Percentiles rank a stretch among this genome's conserved stretches.
Conservation (phyloP, 2,113 vertebrate genomes). For the Romanogobio albipinnatus region DNA sequence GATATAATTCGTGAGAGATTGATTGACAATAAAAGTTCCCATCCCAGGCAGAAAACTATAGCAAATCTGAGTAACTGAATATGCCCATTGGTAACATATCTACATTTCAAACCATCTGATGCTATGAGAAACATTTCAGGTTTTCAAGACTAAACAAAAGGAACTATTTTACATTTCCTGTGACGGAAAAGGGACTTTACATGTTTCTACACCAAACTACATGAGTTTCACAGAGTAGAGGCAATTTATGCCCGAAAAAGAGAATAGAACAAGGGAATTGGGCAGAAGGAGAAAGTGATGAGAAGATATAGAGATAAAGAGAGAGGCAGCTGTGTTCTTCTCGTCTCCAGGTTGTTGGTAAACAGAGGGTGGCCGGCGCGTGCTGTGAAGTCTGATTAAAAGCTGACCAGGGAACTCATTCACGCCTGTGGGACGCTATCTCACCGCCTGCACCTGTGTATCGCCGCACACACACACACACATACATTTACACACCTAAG, state of each 20-base stretch:
- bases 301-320: conserved; percentile 33
- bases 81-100: conserved; percentile 7
- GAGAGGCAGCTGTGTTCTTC: background rate
- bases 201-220: background rate
- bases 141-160: conserved; percentile 18
- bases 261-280: background rate
- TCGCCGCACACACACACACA: conserved; percentile 1
- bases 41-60: background rate
- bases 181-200: background rate
- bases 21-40: background rate
- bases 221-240: background rate
- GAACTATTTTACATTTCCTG: conserved; percentile 9
- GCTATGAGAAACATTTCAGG: conserved; percentile 19
- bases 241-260: background rate
- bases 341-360: background rate
- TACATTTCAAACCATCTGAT: conserved; percentile 7
- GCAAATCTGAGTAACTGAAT: background rate
- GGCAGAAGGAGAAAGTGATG: background rate
- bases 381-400: conserved; percentile 47
- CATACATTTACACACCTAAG: conserved; percentile 9
- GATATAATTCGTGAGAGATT: background rate
- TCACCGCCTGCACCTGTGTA: conserved; percentile 45
- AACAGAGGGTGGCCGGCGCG: conserved; percentile 13
- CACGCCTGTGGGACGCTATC: conserved; percentile 50
- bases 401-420: conserved; percentile 51